Conservation (phyloP, 2,113 vertebrate genomes). For the Apus apus region DNA sequence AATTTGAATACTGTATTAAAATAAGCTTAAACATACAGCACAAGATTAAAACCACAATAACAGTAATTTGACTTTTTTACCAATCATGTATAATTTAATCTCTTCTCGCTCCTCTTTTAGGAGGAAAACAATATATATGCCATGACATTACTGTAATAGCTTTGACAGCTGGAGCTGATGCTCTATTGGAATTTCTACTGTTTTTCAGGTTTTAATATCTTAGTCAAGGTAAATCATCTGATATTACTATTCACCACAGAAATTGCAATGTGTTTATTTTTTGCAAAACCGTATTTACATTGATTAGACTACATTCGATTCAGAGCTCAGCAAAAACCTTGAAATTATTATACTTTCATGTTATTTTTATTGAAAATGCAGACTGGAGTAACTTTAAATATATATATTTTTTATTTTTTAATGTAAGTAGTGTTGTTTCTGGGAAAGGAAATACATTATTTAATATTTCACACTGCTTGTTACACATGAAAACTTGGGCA, state of each 20-base stretch:
- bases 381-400: neutral
- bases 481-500: neutral
- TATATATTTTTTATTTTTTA: no score
- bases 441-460: constrained; percentile 1
- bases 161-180: constrained; percentile 36
- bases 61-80: constrained; percentile 40
- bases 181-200: constrained; percentile 28
- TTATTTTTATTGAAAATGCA: constrained; percentile 51
- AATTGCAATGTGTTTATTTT: constrained; percentile 31
- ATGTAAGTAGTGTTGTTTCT: neutral
- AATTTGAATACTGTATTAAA: neutral
- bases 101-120: constrained; percentile 17
- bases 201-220: constrained; percentile 42
- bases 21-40: neutral
- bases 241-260: constrained; percentile 39
- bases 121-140: neutral
- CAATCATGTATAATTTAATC: constrained; percentile 21
- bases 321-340: constrained; percentile 33
- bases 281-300: constrained; percentile 33
- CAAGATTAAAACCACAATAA: constrained; percentile 10
- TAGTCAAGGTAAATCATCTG: constrained; percentile 31
- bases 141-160: neutral
- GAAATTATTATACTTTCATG: constrained; percentile 34
- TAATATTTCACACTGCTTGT: neutral
- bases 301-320: constrained; percentile 25